Percentiles rank a stretch among this genome's conserved stretches.
Evolutionary conservation across 2,113 vertebrate species (phyloP).

Genomic region (Tragulus kanchil): DNA sequence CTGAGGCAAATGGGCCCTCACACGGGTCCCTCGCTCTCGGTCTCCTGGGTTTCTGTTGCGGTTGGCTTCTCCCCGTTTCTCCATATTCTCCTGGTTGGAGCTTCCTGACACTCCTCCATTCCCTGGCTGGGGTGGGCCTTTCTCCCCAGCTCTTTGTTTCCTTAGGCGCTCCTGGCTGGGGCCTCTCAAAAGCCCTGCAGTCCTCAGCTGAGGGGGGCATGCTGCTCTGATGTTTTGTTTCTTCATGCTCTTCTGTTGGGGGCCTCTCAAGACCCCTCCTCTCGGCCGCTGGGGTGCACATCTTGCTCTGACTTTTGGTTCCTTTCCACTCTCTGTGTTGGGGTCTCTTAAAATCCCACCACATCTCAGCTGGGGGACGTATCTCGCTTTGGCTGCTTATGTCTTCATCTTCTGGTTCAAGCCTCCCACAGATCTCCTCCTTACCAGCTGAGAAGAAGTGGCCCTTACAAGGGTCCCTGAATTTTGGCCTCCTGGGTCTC

Average conservation of each 20-base stretch:
- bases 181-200: background rate
- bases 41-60: background rate
- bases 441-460: background rate
- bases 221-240: background rate
- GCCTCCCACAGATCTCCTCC: background rate
- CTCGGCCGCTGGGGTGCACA: background rate
- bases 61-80: background rate
- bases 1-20: background rate
- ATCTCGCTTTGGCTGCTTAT: background rate
- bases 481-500: background rate
- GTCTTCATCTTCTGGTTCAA: background rate
- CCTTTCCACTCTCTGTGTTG: background rate
- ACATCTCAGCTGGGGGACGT: background rate
- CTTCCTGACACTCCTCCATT: background rate
- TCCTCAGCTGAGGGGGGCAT: background rate
- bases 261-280: background rate
- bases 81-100: background rate
- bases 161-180: background rate
- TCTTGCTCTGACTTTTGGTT: background rate
- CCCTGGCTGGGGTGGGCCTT: too few relatives aligned
- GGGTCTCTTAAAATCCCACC: background rate
- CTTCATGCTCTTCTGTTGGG: background rate
- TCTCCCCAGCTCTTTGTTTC: too few relatives aligned
- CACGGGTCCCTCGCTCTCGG: background rate
- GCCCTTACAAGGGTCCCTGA: background rate